Conservation (phyloP, 2,113 vertebrate species). For the Dicerorhinus sumatrensis region DNA sequence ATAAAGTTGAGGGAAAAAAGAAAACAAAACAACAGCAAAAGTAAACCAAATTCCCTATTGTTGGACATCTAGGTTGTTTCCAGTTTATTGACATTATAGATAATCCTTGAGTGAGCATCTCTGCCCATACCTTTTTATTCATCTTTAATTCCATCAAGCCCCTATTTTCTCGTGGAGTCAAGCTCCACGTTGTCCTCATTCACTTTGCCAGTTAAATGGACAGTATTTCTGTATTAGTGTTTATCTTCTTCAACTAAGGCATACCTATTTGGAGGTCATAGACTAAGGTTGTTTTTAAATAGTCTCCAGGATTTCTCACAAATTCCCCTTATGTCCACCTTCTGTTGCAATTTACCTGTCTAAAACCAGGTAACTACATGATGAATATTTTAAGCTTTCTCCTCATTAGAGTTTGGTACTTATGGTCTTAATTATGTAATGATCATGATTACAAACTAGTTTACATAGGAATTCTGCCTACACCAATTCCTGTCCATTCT, state of each 20-base stretch:
- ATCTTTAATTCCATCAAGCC: neutral
- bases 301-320: neutral
- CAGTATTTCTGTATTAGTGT: neutral
- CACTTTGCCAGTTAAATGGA: neutral
- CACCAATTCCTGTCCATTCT: neutral
- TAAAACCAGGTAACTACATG: neutral
- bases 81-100: neutral
- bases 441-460: neutral
- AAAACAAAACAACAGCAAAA: neutral
- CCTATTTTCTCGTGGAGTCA: conserved; percentile 21
- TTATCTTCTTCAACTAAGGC: neutral
- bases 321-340: neutral
- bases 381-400: conserved; percentile 8
- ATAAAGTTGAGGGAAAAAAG: neutral
- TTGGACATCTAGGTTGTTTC: neutral
- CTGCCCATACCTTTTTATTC: neutral
- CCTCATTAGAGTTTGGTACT: conserved; percentile 22
- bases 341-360: neutral
- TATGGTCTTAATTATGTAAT: conserved; percentile 38
- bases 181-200: neutral
- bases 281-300: neutral
- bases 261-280: neutral
- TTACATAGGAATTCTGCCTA: neutral
- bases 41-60: neutral
- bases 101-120: neutral